phyloP scores from a whole-genome alignment of 2,113 vertebrate species.

The Clarias batrachus region DNA sequence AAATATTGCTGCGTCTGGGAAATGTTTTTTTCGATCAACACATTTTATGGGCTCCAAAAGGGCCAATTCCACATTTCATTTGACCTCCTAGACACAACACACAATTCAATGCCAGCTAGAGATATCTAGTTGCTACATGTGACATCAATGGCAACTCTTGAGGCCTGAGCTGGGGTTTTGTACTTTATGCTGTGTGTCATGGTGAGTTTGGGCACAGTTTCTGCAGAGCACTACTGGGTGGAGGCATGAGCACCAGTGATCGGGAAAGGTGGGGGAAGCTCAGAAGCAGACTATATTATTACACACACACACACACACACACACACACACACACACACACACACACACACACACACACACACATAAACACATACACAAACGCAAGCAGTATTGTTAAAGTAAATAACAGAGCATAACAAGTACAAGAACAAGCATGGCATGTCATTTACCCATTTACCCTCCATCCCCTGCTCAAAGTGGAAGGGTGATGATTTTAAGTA shows the following conservation, averaged over 20 bases:
- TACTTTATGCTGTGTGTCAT: neutral
- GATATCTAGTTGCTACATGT: neutral
- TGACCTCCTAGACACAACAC: neutral
- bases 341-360: constrained; percentile 6
- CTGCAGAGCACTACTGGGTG: constrained; percentile 3
- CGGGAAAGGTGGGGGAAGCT: neutral
- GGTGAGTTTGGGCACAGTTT: neutral
- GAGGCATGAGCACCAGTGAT: constrained; percentile 12
- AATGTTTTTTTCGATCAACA: neutral
- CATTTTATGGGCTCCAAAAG: neutral
- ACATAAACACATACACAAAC: neutral
- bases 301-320: constrained; percentile 14
- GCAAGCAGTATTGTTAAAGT: constrained; percentile 22
- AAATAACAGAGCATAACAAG: constrained; percentile 48
- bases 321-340: neutral
- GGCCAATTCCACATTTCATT: neutral
- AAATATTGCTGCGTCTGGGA: too few relatives aligned
- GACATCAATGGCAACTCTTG: neutral
- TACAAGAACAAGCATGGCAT: constrained; percentile 29
- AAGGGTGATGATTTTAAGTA: neutral
- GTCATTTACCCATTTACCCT: constrained; percentile 27
- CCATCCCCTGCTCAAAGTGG: constrained; percentile 11
- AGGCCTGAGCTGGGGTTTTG: neutral
- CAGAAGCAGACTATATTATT: constrained; percentile 37
- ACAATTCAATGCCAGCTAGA: neutral